These are phyloP conservation scores for Folsomia manolachei DNA, from an alignment of 2,888 invertebrate species.

Conservation along the genomic window DNA sequence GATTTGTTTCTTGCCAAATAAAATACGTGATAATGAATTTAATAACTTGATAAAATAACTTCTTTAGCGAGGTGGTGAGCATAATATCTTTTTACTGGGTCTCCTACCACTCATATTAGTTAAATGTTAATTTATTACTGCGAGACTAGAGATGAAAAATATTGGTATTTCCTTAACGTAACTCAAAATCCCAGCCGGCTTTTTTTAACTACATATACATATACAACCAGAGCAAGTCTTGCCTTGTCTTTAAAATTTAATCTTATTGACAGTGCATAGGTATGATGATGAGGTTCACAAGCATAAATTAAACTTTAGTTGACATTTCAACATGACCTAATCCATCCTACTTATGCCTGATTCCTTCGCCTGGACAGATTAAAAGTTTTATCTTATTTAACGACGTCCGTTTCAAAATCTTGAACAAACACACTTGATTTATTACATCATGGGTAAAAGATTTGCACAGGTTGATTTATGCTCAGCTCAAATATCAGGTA, in stretches of 20 bases:
- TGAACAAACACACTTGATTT: too few relatives aligned
- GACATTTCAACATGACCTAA: not conserved
- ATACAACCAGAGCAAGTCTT: not conserved
- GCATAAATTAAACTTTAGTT: not conserved
- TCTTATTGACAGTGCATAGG: not conserved
- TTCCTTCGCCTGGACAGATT: too few relatives aligned
- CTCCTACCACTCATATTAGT: constrained; percentile 1
- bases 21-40: constrained; percentile 49
- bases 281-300: not conserved
- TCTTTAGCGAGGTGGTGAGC: constrained; percentile 6
- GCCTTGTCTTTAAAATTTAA: not conserved
- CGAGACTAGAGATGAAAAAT: too few relatives aligned
- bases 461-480: too few relatives aligned
- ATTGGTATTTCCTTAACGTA: not conserved
- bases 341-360: too few relatives aligned
- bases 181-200: not conserved
- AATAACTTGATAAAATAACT: constrained; percentile 32
- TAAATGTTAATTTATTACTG: not conserved
- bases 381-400: too few relatives aligned
- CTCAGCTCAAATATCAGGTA: too few relatives aligned
- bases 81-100: not conserved
- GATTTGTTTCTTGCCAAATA: constrained; percentile 18
- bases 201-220: not conserved
- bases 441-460: too few relatives aligned
- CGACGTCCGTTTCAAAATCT: too few relatives aligned